phyloP scores from a whole-genome alignment of 2,888 invertebrate species.

The Eremobia ochroleuca region DNA sequence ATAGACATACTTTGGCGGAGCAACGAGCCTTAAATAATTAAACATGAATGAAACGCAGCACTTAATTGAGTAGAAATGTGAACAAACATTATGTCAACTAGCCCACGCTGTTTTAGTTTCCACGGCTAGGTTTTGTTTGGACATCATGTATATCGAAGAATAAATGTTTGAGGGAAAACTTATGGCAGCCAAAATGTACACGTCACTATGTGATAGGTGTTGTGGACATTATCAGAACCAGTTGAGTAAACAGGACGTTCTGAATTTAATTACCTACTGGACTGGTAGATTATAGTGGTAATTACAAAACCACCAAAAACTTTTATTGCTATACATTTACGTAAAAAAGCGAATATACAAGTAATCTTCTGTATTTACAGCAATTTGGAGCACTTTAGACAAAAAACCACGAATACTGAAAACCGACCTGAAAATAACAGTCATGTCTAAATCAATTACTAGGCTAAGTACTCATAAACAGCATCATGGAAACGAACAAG shows the following conservation, averaged over 20 bases:
- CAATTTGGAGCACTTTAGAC: not conserved
- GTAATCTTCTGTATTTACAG: not conserved
- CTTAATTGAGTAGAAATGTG: constrained; percentile 88
- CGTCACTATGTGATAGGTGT: constrained; percentile 42
- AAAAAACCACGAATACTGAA: constrained; percentile 3
- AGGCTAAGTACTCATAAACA: not conserved
- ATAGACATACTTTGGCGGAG: constrained; percentile 78
- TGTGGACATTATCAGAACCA: constrained; percentile 49
- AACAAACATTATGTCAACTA: constrained; percentile 85
- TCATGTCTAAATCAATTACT: not conserved
- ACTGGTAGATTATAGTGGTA: constrained; percentile 17
- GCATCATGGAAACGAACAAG: constrained; percentile 7
- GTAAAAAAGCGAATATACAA: constrained; percentile 9
- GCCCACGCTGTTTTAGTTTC: constrained; percentile 73
- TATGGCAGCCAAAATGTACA: constrained; percentile 44
- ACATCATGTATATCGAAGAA: constrained; percentile 65
- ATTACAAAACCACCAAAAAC: constrained; percentile 52
- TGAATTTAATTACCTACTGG: constrained; percentile 46
- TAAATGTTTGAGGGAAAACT: constrained; percentile 68
- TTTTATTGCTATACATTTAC: constrained; percentile 31
- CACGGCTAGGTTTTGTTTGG: constrained; percentile 71
- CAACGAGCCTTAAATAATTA: constrained; percentile 81
- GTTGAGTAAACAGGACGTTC: constrained; percentile 50
- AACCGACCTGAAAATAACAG: not conserved
- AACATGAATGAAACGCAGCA: constrained; percentile 88